phyloP scores from a whole-genome alignment of 1,140 invertebrate genomes.

The Ladona fulva region DNA sequence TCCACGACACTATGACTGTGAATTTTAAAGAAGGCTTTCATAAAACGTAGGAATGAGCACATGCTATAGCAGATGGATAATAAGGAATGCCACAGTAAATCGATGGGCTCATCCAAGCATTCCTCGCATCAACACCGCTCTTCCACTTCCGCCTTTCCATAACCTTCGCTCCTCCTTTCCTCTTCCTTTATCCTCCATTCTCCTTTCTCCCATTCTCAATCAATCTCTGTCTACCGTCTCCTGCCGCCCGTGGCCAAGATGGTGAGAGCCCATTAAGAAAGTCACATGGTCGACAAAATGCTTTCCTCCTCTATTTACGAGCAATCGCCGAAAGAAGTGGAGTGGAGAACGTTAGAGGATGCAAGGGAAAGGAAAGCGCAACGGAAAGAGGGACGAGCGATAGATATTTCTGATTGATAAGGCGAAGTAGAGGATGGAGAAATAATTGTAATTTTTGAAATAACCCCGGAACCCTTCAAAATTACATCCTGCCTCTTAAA shows the following conservation, averaged over 20 bases:
- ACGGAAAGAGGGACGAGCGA: not conserved
- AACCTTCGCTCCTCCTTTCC: not conserved
- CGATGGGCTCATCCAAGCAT: no score
- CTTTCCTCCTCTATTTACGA: no score
- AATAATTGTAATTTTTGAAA: no score
- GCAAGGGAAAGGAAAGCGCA: not conserved
- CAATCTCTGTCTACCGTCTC: not conserved
- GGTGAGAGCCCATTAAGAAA: not conserved
- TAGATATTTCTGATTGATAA: not conserved
- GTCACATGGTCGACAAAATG: not conserved
- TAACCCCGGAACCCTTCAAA: no score
- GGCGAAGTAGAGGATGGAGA: no score
- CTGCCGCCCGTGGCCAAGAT: not conserved
- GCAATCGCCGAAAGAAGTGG: not conserved
- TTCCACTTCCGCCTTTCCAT: not conserved
- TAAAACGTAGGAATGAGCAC: no score
- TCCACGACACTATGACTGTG: no score
- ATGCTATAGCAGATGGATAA: no score
- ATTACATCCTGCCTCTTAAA: no score
- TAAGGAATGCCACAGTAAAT: not conserved
- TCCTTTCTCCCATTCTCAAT: not conserved
- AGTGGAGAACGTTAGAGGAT: not conserved
- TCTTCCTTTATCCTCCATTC: not conserved
- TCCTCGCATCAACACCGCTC: not conserved
- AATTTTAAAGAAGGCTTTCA: no score